These are phyloP conservation scores for Synaphobranchus kaupii DNA, from an alignment of 2,797 vertebrate species.

Conservation along the genomic window DNA sequence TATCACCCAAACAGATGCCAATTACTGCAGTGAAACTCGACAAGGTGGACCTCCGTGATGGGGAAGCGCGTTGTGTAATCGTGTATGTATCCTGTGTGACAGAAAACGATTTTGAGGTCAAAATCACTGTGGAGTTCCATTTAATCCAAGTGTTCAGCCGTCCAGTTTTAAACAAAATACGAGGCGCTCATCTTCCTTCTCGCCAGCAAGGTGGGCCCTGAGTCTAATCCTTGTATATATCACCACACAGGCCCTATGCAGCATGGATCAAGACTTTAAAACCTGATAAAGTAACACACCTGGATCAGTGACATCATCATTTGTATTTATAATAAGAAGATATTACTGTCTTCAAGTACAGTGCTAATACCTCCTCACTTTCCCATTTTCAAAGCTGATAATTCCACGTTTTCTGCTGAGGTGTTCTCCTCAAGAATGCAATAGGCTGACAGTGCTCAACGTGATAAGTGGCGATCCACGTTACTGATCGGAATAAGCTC, in stretches of 20 bases:
- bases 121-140: neutral
- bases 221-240: slow-evolving; percentile 13
- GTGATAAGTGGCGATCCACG: slow-evolving; percentile 31
- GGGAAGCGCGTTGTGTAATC: neutral
- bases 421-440: slow-evolving; percentile 36
- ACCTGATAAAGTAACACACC: neutral
- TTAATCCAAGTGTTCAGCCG: neutral
- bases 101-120: neutral
- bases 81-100: neutral
- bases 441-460: slow-evolving; percentile 46
- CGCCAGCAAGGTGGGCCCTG: neutral
- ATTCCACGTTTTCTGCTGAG: neutral
- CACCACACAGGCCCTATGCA: neutral
- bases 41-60: neutral
- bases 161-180: neutral
- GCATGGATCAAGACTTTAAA: neutral
- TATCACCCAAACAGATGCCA: neutral
- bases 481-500: slow-evolving; percentile 57
- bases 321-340: slow-evolving; percentile 26
- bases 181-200: neutral
- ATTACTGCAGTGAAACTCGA: neutral
- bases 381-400: neutral
- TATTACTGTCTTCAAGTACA: neutral
- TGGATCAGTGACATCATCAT: slow-evolving; percentile 16
- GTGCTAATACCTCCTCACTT: neutral